Evolutionary conservation across 2,797 vertebrate species (phyloP).

Genomic region (Trachops cirrhosus): DNA sequence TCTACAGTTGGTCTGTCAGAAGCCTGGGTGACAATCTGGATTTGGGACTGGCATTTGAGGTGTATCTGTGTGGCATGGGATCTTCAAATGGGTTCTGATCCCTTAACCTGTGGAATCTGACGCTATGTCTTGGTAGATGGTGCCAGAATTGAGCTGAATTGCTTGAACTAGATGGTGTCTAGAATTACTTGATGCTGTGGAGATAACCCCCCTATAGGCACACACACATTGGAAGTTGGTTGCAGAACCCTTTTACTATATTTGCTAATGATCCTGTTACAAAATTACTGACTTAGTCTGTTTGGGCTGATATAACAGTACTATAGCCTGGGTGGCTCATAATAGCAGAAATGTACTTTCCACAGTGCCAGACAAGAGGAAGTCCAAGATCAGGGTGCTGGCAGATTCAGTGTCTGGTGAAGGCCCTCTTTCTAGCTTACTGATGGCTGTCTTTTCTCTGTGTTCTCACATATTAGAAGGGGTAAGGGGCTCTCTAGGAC

Average conservation of each 20-base stretch:
- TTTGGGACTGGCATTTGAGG: background rate
- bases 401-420: background rate
- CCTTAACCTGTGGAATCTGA: background rate
- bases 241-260: background rate
- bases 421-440: background rate
- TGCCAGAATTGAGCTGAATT: background rate
- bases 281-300: background rate
- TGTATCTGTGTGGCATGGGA: too few relatives aligned
- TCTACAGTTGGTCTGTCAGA: background rate
- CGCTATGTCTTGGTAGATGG: background rate
- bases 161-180: background rate
- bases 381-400: background rate
- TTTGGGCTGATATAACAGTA: background rate
- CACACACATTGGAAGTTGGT: background rate
- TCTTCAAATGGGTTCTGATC: background rate
- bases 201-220: background rate
- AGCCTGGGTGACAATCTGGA: background rate
- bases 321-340: background rate
- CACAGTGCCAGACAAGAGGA: background rate
- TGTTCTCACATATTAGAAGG: background rate
- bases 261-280: background rate
- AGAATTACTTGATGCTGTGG: background rate
- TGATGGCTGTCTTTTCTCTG: background rate
- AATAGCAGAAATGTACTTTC: background rate
- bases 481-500: background rate